These are phyloP conservation scores for Borostomias antarcticus DNA, from an alignment of 2,797 vertebrate species.

Conservation along the genomic window DNA sequence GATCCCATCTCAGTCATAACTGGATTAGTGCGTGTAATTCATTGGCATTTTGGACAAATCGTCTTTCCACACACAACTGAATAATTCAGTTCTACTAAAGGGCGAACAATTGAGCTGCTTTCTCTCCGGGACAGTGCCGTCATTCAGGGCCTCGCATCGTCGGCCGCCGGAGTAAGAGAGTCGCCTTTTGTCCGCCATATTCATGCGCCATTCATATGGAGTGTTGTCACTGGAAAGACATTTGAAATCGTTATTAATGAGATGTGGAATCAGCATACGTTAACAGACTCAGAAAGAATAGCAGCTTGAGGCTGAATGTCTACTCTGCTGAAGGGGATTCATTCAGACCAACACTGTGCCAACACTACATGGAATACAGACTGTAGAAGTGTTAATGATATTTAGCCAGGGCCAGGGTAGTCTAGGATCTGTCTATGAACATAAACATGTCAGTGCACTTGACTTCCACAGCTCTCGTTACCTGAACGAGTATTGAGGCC, in stretches of 20 bases:
- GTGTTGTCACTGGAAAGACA: slow-evolving; percentile 6
- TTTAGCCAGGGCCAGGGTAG: no score
- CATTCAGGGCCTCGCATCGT: slow-evolving; percentile 18
- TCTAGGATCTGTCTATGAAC: no score
- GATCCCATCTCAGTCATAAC: slow-evolving; percentile 17
- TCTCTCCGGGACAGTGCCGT: slow-evolving; percentile 23
- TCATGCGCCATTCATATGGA: not conserved
- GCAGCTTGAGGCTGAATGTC: not conserved
- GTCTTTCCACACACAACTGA: slow-evolving; percentile 23
- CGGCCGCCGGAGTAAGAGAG: slow-evolving; percentile 3
- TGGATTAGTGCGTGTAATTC: slow-evolving; percentile 32
- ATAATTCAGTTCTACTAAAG: slow-evolving; percentile 29
- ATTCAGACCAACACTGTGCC: slow-evolving; percentile 1
- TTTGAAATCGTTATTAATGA: not conserved
- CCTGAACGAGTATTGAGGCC: slow-evolving; percentile 7
- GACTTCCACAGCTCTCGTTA: not conserved
- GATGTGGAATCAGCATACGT: not conserved
- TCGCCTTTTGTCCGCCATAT: slow-evolving; percentile 11
- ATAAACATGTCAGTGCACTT: not conserved
- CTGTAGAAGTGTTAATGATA: no score
- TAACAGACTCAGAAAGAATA: slow-evolving; percentile 1
- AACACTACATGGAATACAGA: not conserved
- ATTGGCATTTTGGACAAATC: slow-evolving; percentile 29
- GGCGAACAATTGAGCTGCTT: slow-evolving; percentile 37
- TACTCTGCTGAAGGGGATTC: not conserved